Evolutionary conservation across 1,140 invertebrate genomes (phyloP).

Genomic region (Chironomus striatipennis): DNA sequence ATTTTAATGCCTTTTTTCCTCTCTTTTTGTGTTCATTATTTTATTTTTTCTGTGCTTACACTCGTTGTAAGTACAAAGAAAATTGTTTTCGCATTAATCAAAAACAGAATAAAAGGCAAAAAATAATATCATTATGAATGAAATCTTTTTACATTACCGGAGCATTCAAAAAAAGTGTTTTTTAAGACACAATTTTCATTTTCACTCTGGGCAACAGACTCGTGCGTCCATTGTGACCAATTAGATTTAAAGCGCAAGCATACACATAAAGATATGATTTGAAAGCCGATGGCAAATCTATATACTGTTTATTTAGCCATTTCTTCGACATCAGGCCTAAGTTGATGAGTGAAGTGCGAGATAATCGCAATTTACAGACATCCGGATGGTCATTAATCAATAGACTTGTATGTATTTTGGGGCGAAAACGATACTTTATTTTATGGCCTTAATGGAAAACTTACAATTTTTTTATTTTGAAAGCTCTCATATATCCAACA

Average conservation of each 20-base stretch:
- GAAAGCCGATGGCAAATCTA: no score
- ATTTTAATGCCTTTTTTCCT: no score
- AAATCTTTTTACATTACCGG: no score
- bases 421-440: background rate
- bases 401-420: background rate
- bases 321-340: no score
- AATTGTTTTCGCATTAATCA: slow-evolving; percentile 14
- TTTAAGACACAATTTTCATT: no score
- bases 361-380: slow-evolving; percentile 8
- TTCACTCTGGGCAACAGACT: no score
- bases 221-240: background rate
- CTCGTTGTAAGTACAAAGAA: background rate
- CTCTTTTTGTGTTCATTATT: no score
- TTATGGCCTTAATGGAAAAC: no score
- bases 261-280: background rate
- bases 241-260: slow-evolving; percentile 3
- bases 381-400: slow-evolving; percentile 7
- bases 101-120: background rate
- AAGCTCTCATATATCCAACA: no score
- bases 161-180: no score
- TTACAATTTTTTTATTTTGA: no score
- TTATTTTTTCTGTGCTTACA: no score
- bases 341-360: slow-evolving; percentile 5
- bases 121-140: background rate
- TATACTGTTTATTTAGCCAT: background rate